These are phyloP conservation scores for Gasterosteus aculeatus DNA, from an alignment of 2,113 vertebrate species.

Conservation along the genomic window DNA sequence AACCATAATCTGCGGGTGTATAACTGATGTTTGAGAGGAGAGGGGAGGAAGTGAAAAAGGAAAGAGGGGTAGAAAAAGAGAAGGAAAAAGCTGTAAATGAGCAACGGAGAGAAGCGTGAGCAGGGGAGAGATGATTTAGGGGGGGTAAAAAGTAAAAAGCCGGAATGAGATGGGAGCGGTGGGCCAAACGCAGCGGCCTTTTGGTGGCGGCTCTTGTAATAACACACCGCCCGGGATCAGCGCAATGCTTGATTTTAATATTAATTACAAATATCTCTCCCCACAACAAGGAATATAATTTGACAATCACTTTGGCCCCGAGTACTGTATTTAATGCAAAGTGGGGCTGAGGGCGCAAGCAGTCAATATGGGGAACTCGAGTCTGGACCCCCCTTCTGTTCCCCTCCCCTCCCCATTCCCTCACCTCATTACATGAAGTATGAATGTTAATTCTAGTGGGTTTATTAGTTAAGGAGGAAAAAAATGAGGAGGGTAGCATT, in stretches of 20 bases:
- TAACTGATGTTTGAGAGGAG: conserved; percentile 73
- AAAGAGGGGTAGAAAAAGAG: conserved; percentile 34
- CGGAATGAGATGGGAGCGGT: conserved; percentile 50
- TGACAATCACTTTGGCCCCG: conserved; percentile 83
- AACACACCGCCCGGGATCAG: conserved; percentile 76
- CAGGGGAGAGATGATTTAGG: conserved; percentile 6
- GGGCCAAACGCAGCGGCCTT: conserved; percentile 60
- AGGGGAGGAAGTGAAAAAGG: conserved; percentile 51
- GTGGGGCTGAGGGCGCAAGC: conserved; percentile 81
- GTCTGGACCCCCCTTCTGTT: conserved; percentile 61
- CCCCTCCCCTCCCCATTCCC: conserved; percentile 34
- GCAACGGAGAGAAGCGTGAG: conserved; percentile 11
- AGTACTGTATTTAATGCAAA: conserved; percentile 87
- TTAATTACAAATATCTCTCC: conserved; percentile 84
- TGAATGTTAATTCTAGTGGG: conserved; percentile 86
- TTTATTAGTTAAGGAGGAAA: conserved; percentile 84
- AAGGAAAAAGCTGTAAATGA: conserved; percentile 40
- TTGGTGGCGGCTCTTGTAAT: conserved; percentile 75
- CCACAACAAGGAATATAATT: conserved; percentile 84
- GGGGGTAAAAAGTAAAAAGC: conserved; percentile 24
- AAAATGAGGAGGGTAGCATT: conserved; percentile 74
- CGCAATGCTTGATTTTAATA: conserved; percentile 85
- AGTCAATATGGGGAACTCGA: conserved; percentile 84
- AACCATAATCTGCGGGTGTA: conserved; percentile 74
- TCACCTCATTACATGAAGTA: conserved; percentile 85